These are phyloP conservation scores for Eubucco bourcierii DNA, from an alignment of 2,113 vertebrate genomes.

Conservation along the genomic window DNA sequence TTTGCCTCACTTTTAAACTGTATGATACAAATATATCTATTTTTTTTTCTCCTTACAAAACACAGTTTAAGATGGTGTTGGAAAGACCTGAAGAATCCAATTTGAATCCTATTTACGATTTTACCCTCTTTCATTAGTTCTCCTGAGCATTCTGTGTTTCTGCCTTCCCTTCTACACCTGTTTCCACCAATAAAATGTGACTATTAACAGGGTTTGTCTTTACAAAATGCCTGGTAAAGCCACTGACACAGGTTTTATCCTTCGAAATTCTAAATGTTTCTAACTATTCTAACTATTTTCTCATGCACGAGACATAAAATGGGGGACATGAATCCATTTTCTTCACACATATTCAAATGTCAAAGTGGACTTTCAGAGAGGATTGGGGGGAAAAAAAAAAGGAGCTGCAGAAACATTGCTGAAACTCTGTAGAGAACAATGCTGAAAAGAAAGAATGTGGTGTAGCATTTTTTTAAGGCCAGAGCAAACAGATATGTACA, in stretches of 20 bases:
- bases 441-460: too few relatives aligned
- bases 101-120: not conserved
- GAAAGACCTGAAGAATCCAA: not conserved
- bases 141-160: not conserved
- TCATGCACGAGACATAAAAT: not conserved
- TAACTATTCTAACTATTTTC: too few relatives aligned
- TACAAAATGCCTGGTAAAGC: not conserved
- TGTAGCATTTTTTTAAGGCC: too few relatives aligned
- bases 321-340: conserved; percentile 14
- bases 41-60: not conserved
- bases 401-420: not conserved
- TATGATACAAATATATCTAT: not conserved
- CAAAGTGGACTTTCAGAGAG: not conserved
- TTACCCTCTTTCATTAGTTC: not conserved
- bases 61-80: not conserved
- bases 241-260: not conserved
- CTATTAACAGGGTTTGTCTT: not conserved
- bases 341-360: conserved; percentile 37
- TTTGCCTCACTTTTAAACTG: not conserved
- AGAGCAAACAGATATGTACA: not conserved
- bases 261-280: conserved; percentile 23
- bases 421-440: not conserved
- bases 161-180: not conserved
- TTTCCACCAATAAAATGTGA: not conserved
- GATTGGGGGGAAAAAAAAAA: not conserved